Evolutionary conservation across 2,888 invertebrate genomes (phyloP).

Genomic region (Ypsolopha sequella): DNA sequence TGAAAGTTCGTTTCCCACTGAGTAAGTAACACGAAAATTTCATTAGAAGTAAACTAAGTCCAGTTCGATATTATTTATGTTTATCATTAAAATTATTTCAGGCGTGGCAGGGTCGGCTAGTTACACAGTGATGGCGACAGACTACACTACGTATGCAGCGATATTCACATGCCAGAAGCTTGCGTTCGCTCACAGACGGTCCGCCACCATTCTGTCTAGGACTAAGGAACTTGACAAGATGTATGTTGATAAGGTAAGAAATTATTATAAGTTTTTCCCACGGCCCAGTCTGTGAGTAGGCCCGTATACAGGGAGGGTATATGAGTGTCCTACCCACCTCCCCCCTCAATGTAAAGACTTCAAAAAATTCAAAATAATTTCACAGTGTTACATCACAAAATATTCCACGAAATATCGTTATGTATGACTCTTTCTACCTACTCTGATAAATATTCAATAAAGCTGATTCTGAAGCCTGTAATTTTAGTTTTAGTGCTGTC

Average conservation of each 20-base stretch:
- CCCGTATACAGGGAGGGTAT: too few species aligned
- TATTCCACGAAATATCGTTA: too few species aligned
- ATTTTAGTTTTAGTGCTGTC: too few species aligned
- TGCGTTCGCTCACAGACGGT: constrained; percentile 80
- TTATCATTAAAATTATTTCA: constrained; percentile 24
- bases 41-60: neutral
- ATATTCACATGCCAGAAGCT: constrained; percentile 85
- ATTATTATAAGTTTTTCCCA: too few species aligned
- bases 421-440: too few species aligned
- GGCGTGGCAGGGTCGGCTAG: constrained; percentile 81
- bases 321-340: too few species aligned
- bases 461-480: too few species aligned
- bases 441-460: too few species aligned
- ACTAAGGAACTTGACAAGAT: constrained; percentile 78
- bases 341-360: too few species aligned
- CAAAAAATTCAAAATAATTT: too few species aligned
- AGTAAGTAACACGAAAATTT: constrained; percentile 70
- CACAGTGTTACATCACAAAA: too few species aligned
- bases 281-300: too few species aligned
- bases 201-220: constrained; percentile 85
- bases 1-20: constrained; percentile 83
- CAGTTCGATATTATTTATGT: neutral
- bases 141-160: constrained; percentile 80
- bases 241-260: constrained; percentile 75
- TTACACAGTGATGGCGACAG: constrained; percentile 80